A percentile compares a stretch with the other conserved stretches of the same genome.
Conservation (phyloP, 2,113 vertebrate genomes). For the Dolichotis patagonum region DNA sequence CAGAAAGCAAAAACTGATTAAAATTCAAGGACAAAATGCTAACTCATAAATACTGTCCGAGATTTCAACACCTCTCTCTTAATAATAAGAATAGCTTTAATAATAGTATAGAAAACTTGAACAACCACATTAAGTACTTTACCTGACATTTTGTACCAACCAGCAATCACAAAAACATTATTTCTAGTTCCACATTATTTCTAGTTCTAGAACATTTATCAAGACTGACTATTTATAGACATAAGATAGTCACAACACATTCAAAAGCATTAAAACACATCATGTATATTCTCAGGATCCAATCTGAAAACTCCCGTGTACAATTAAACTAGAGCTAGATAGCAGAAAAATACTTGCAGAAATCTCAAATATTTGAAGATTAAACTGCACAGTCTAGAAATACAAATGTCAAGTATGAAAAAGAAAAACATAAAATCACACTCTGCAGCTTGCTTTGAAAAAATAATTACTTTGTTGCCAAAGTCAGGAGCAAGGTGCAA, state of each 20-base stretch:
- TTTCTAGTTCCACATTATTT: slow-evolving; percentile 2
- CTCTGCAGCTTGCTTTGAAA: not conserved
- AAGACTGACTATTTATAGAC: not conserved
- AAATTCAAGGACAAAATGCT: not conserved
- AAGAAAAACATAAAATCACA: not conserved
- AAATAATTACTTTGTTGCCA: not conserved
- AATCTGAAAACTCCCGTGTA: not conserved
- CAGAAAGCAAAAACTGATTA: not conserved
- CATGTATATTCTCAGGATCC: not conserved
- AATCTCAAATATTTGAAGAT: not conserved
- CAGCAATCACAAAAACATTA: not conserved
- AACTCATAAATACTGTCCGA: not conserved
- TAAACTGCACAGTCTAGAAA: not conserved
- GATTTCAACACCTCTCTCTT: not conserved
- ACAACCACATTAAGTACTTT: not conserved
- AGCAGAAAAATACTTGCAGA: not conserved
- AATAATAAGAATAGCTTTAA: not conserved
- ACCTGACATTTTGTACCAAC: not conserved
- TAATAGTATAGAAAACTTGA: not conserved
- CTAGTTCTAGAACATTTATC: not conserved
- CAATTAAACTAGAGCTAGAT: not conserved
- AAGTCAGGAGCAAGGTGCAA: not conserved
- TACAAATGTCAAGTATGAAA: not conserved
- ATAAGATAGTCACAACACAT: not conserved
- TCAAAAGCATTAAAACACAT: not conserved